Evolutionary conservation across 1,140 invertebrate genomes (phyloP), one percentile per base, ranked within the genome.

Genomic region (Bombus confusus): DNA sequence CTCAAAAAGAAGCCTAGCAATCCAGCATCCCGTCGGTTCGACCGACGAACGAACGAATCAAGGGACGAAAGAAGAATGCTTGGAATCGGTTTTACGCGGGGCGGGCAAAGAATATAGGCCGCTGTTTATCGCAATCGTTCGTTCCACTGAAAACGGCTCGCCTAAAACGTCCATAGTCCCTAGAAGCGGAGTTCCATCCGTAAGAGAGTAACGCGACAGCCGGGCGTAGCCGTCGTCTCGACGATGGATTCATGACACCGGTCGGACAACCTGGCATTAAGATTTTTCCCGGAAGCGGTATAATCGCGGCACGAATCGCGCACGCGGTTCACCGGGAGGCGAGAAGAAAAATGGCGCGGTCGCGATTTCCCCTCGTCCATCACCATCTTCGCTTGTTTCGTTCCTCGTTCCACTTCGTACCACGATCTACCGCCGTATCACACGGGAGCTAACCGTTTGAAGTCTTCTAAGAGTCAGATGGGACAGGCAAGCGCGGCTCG

Each of bases 331-430:
- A 3, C 8, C 10, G 62, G 28, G 28, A 64, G 83, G 80, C 76
- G 86, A 87, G 80, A 90, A 86, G 86, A 91, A 89, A 89, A 88
- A 86, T 89, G 81, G 72, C 72, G 57, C 78, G 37, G n/a, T 37
- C 37, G 41, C 83, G 87, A 87, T 91, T 91, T 92, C 78, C 89
- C 87, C 85, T 90, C 80, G 88, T 92, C 71, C 81, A 88, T 91
- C 91, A 91, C 72, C 64, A 37, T 77, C 57, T 18, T 41, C 10
- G 64, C 64, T 74, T 25, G 34, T 13, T 80, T 47, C 82, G 73
- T 76, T 69, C 66, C 75, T 76, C 80, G 86, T 85, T 86, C 73
- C 75, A 18, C 15, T 18, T 47, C 34, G 75, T 62, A 52, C 47
- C 1, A 52, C 47, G 47, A 52, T 52, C 47, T 52, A 69, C 39